Base-by-base conservation (phyloP, 2,797 vertebrate species). In the Chrosomus eos region DNA sequence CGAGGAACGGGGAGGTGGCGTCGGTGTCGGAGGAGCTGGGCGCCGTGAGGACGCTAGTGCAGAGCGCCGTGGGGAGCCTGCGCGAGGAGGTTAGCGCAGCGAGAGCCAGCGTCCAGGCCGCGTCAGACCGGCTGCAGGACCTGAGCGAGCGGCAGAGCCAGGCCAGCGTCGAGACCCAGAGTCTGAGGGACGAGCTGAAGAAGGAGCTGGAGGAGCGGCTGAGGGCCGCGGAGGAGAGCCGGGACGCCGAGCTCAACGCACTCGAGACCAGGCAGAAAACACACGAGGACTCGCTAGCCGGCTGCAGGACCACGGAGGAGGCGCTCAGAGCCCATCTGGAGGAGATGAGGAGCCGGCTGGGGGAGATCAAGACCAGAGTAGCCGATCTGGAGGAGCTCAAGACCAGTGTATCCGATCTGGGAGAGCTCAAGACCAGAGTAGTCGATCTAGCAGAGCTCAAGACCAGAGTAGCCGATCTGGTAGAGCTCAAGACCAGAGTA, bases 1-100 rank as follows among this genome's bases (percentile, higher is more conserved):
- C 96, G 0, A 96, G 97, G 89, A 97, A 98, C 90, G 92, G 92
- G 82, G 97, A 98, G 86, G 95, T 98, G 21, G 93, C 93, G 40
- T 97, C 95, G 0, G 90, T 99, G 89, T 96, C 96, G 31, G 91
- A 95, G 90, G 97, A 98, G 85, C 93, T 98, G 0, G 93, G 96
- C 80, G 90, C 92, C 1, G 93, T 98, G 89, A 95, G 97, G 92
- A 93, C 94, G 31, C 92, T 93, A 2, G 90, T 96, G 0, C 94
- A 36, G 89, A 96, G 93, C 86, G 93, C 89, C 73, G 89, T 93
- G 36, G 92, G 94, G 75, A 87, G 55, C 10, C 94, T 99, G 80
- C 94, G 89, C 51, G 89, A 95, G 90, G 94, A 95, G 9, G 85
- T 98, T 74, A 89, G 95, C 2, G 89, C 60, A 10, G 88, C 93